Base-by-base conservation (phyloP, 1,140 invertebrate genomes). In the Acyrthosiphon pisum region DNA sequence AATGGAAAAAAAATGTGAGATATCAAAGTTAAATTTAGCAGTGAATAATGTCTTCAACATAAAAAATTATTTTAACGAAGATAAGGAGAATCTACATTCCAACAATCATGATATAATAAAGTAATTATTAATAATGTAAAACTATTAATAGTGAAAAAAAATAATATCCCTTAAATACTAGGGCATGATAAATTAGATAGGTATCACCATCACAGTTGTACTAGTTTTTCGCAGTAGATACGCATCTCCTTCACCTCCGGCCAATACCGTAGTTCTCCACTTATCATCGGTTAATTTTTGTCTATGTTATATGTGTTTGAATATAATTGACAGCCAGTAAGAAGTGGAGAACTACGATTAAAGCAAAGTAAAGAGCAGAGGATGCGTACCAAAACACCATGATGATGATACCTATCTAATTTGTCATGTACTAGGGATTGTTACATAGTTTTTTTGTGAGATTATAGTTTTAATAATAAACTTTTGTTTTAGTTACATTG, bases 91-190 rank as follows among this genome's bases (percentile, higher is more conserved):
- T 84, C 26, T 92, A 50, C 30, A 35, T 81, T 14, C 44, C 9
- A 56, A 86, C n/a, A 50, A 41, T 4, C 11, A 56, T 50, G 23
- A 84, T 92, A 26, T 92, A 41, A 37, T 9, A 50, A 56, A 50
- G 91, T 92, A 84, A 90, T 30, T 37, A 20, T 60, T 41, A 44
- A 48, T 90, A 53, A 46, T 91, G n/a, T 87, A n/a, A 48, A 68
- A 76, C 14, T n/a, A 11, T 60, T 30, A 11, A 35, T 68, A 6
- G 4, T 87, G 48, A 87, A 44, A 56, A 26, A 37, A 89, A 89
- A 89, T 88, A 87, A 14, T 84, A 41, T 14, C 35, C 41, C 41
- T 41, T 41, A 41, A 4, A 41, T 41, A 41, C 41, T 41, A 41
- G 1, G 41, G 2, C 41, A 41, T 41, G 41, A 41, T 4, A 41